phyloP scores from a whole-genome alignment of 2,888 invertebrate genomes.

The Drosophila koepferae region DNA sequence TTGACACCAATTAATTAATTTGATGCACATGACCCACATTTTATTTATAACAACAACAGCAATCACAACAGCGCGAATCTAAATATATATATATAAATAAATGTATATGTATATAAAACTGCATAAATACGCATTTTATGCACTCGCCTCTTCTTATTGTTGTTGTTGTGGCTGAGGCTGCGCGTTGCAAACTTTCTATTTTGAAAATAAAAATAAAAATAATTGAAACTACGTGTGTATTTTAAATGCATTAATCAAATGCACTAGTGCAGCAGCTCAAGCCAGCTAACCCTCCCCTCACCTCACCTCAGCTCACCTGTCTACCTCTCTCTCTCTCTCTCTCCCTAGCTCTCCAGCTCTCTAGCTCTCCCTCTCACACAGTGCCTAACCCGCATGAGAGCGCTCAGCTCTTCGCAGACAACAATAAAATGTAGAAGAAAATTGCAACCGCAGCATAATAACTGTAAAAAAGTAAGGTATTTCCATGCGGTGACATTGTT shows the following conservation, averaged over 20 bases:
- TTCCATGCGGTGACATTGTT: background rate
- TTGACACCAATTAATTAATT: conserved; percentile 81
- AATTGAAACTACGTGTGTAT: conserved; percentile 48
- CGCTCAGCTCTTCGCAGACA: too few relatives aligned
- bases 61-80: conserved; percentile 39
- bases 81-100: conserved; percentile 31
- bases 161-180: conserved; percentile 11
- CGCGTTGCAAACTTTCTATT: conserved; percentile 43
- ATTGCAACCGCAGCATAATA: conserved; percentile 21
- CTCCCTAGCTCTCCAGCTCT: background rate
- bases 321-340: background rate
- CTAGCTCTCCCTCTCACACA: background rate
- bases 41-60: conserved; percentile 66
- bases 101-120: conserved; percentile 23
- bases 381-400: conserved; percentile 11
- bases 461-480: background rate
- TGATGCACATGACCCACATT: conserved; percentile 81
- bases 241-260: conserved; percentile 52
- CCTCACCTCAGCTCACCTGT: background rate
- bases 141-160: conserved; percentile 4
- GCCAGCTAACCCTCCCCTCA: background rate
- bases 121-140: conserved; percentile 41
- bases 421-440: conserved; percentile 13
- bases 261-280: conserved; percentile 28
- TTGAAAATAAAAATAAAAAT: conserved; percentile 22